Conservation (phyloP, 2,888 invertebrate species). For the Eupithecia exiguata region DNA sequence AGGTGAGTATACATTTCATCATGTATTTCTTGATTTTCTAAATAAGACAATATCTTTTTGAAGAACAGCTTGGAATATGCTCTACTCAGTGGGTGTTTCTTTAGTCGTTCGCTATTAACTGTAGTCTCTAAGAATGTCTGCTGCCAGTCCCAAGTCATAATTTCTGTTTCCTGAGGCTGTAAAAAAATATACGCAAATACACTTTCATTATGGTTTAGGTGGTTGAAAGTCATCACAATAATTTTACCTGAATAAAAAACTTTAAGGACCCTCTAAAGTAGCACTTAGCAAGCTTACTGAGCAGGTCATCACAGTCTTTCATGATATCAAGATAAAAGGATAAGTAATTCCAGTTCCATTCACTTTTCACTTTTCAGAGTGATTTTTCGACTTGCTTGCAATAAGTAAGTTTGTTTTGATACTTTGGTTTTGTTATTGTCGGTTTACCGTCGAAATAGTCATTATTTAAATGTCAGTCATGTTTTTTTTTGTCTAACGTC, state of each 20-base stretch:
- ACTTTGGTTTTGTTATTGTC: too few species aligned
- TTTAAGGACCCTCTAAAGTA: constrained; percentile 55
- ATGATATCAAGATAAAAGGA: too few species aligned
- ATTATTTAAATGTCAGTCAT: too few species aligned
- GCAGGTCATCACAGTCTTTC: constrained; percentile 19
- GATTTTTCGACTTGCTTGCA: too few species aligned
- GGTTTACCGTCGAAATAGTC: too few species aligned
- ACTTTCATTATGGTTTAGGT: too few species aligned
- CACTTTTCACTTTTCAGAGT: background rate
- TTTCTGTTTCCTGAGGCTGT: constrained; percentile 59
- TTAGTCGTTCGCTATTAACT: constrained; percentile 78
- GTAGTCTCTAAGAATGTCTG: constrained; percentile 84
- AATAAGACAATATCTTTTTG: constrained; percentile 84
- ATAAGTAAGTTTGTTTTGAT: too few species aligned
- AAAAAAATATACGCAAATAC: constrained; percentile 43
- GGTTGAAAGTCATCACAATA: too few species aligned
- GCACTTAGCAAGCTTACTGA: constrained; percentile 44
- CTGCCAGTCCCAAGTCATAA: constrained; percentile 82
- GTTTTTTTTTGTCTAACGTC: too few species aligned
- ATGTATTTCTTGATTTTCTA: constrained; percentile 85
- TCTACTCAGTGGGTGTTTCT: constrained; percentile 85
- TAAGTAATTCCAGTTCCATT: background rate
- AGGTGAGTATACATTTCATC: constrained; percentile 86
- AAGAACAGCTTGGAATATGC: constrained; percentile 87
- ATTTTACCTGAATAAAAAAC: constrained; percentile 53